phyloP scores from a whole-genome alignment of 1,140 invertebrate species.

The Aethina tumida region DNA sequence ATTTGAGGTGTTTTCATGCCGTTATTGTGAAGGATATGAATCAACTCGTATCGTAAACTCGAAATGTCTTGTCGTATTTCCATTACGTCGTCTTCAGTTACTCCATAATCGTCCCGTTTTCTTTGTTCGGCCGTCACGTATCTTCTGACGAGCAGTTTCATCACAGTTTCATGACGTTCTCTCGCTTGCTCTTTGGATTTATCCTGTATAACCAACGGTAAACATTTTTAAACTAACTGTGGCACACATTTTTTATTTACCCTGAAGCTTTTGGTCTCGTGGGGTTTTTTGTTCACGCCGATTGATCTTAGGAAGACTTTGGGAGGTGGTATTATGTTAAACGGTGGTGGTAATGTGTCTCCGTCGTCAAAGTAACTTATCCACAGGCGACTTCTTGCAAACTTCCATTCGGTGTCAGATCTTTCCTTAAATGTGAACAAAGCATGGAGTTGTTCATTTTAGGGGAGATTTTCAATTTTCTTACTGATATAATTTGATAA shows the following conservation, averaged over 20 bases:
- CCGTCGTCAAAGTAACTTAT: slow-evolving; percentile 85
- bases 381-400: slow-evolving; percentile 79
- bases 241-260: slow-evolving; percentile 28
- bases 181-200: slow-evolving; percentile 18
- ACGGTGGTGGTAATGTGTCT: slow-evolving; percentile 73
- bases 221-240: background rate
- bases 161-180: slow-evolving; percentile 45
- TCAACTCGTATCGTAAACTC: slow-evolving; percentile 67
- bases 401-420: slow-evolving; percentile 61
- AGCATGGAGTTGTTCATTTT: background rate
- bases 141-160: slow-evolving; percentile 74
- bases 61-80: slow-evolving; percentile 86
- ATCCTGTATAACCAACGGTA: slow-evolving; percentile 5
- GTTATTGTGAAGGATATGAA: slow-evolving; percentile 71
- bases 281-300: slow-evolving; percentile 55
- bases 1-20: slow-evolving; percentile 45
- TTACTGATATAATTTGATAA: slow-evolving; percentile 63
- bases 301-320: slow-evolving; percentile 54
- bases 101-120: slow-evolving; percentile 60
- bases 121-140: slow-evolving; percentile 72
- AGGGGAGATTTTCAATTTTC: slow-evolving; percentile 5
- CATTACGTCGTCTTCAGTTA: slow-evolving; percentile 87
- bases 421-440: slow-evolving; percentile 17
- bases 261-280: slow-evolving; percentile 49
- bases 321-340: slow-evolving; percentile 69